Evolutionary conservation across 2,113 vertebrate genomes (phyloP), one percentile per base, ranked within the genome.

Genomic region (Xenopus laevis): DNA sequence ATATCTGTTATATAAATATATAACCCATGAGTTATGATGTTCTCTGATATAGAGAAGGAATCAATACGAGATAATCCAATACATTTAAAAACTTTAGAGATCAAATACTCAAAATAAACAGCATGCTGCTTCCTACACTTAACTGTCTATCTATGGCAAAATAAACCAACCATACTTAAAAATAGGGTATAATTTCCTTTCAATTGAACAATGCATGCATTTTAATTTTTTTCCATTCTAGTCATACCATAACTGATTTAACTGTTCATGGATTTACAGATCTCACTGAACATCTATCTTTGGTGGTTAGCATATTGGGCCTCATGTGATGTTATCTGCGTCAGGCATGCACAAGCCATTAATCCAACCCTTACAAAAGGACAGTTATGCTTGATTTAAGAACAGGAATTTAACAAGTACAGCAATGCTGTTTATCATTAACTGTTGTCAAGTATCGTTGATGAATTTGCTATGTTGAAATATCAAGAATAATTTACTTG

Each of bases 221-320:
- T 50, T 12, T 50, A 68, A 27, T 45, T 53, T 53, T 27, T 47
- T 62, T 68, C 65, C 65, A 68, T 75, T 53, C 64, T 45, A 70
- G 59, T 40, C 30, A 57, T 46, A 57, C 1, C 59, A 6, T 40
- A 75, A 40, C 57, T 27, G 45, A 33, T 58, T 50, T 30, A 66
- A 52, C 44, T 46, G 17, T 61, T 61, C 65, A 67, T 45, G 33
- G 57, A 52, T 68, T 57, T 73, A 65, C 50, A 44, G 71, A 65
- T 73, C 47, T 63, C 45, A 44, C 21, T 68, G 58, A 68, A 68
- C 72, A 75, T 75, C 73, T 69, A 59, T 75, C 73, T 69, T 47
- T 46, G 33, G n/a, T 63, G 66, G n/a, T 76, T 76, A 76, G 52
- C 27, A 76, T 61, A 68, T 52, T 62, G 44, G 61, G 58, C 23